Conservation (phyloP, 2,888 invertebrate species). For the Chymomyza fuscimana region DNA sequence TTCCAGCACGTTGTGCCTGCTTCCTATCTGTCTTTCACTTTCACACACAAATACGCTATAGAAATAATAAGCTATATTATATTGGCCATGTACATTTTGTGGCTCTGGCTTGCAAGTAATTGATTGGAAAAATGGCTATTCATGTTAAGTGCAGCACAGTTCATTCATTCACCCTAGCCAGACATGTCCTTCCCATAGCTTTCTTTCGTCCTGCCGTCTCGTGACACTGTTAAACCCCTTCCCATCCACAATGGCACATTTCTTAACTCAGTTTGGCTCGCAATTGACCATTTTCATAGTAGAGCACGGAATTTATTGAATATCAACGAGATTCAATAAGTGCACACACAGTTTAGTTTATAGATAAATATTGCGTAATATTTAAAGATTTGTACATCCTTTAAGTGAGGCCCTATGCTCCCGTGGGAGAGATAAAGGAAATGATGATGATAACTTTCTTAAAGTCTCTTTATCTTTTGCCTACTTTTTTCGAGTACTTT, state of each 20-base stretch:
- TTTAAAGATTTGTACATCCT: too few relatives aligned
- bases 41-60: not conserved
- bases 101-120: constrained; percentile 46
- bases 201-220: not conserved
- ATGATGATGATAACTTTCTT: too few relatives aligned
- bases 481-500: too few relatives aligned
- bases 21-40: not conserved
- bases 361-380: too few relatives aligned
- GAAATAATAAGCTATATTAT: constrained; percentile 3
- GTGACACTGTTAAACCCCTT: not conserved
- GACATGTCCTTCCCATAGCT: not conserved
- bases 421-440: too few relatives aligned
- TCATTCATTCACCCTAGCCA: constrained; percentile 23
- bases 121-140: constrained; percentile 70
- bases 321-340: constrained; percentile 38
- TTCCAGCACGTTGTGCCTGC: not conserved
- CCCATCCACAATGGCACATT: constrained; percentile 41
- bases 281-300: constrained; percentile 68
- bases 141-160: constrained; percentile 57
- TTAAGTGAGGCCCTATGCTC: too few relatives aligned
- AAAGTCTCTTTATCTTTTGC: too few relatives aligned
- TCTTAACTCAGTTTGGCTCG: constrained; percentile 69
- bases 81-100: constrained; percentile 22
- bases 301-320: constrained; percentile 66
- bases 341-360: too few relatives aligned